A percentile compares a stretch with the other conserved stretches of the same genome.
Evolutionary conservation across 2,888 invertebrate species (phyloP).

Genomic region (Dolichopus griseipennis): DNA sequence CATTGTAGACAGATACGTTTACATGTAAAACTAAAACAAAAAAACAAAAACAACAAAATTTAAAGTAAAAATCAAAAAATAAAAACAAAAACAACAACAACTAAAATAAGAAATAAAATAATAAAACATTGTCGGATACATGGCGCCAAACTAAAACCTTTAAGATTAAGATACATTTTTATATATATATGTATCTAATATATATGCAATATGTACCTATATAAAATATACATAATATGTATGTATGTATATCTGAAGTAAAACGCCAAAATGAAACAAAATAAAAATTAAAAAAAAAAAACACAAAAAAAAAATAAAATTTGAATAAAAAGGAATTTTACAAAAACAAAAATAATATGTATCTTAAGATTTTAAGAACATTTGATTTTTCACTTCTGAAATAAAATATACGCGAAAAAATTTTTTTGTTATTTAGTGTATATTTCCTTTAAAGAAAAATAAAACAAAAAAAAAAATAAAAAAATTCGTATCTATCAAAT

Average conservation of each 20-base stretch:
- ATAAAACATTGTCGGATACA: slow-evolving; percentile 17
- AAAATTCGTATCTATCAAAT: too few species aligned
- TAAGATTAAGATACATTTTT: neutral
- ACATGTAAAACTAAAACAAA: too few species aligned
- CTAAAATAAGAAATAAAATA: slow-evolving; percentile 5
- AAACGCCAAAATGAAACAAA: neutral
- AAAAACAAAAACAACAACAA: slow-evolving; percentile 4
- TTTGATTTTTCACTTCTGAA: too few species aligned
- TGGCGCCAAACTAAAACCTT: slow-evolving; percentile 18
- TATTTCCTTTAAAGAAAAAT: too few species aligned
- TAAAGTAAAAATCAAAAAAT: neutral
- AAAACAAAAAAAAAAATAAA: too few species aligned
- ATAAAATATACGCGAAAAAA: too few species aligned
- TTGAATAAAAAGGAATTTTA: neutral
- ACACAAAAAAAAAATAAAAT: neutral
- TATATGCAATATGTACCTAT: too few species aligned
- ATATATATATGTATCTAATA: too few species aligned
- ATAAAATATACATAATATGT: neutral
- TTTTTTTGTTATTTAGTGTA: too few species aligned
- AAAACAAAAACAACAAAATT: too few species aligned
- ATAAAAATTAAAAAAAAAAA: neutral
- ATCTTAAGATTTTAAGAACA: too few species aligned
- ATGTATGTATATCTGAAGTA: neutral
- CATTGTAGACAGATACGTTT: too few species aligned
- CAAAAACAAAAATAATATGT: neutral